phyloP scores from a whole-genome alignment of 2,113 vertebrate genomes.

The Proterorhinus semilunaris region DNA sequence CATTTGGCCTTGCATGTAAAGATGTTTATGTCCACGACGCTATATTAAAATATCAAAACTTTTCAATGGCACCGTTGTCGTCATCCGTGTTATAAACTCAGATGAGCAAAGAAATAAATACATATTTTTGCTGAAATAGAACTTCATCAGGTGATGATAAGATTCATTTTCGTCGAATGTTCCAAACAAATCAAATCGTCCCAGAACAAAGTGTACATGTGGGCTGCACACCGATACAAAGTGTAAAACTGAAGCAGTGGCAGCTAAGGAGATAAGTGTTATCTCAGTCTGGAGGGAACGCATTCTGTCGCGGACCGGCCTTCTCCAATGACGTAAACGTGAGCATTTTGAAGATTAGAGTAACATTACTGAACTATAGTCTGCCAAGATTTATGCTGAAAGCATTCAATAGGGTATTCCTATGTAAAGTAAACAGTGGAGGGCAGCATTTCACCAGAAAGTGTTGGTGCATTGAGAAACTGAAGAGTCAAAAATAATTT shows the following conservation, averaged over 20 bases:
- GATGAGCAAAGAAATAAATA: no score
- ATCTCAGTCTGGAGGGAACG: constrained; percentile 22
- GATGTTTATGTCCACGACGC: no score
- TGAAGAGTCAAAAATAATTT: not conserved
- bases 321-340: not conserved
- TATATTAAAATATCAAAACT: no score
- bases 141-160: no score
- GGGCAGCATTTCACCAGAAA: not conserved
- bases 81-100: no score
- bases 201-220: constrained; percentile 10
- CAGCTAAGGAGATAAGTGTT: not conserved
- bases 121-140: no score
- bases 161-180: constrained; percentile 1
- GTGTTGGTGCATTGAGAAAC: not conserved
- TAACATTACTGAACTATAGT: not conserved
- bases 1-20: constrained; percentile 54
- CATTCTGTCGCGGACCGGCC: not conserved
- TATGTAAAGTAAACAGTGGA: not conserved
- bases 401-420: not conserved
- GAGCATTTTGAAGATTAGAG: not conserved
- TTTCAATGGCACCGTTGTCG: no score
- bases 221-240: not conserved
- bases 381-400: not conserved
- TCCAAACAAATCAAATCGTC: constrained; percentile 12
- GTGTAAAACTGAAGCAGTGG: constrained; percentile 5